These are phyloP conservation scores for Parauchenoglanis punctatus DNA, from an alignment of 2,797 vertebrate genomes.

Conservation along the genomic window DNA sequence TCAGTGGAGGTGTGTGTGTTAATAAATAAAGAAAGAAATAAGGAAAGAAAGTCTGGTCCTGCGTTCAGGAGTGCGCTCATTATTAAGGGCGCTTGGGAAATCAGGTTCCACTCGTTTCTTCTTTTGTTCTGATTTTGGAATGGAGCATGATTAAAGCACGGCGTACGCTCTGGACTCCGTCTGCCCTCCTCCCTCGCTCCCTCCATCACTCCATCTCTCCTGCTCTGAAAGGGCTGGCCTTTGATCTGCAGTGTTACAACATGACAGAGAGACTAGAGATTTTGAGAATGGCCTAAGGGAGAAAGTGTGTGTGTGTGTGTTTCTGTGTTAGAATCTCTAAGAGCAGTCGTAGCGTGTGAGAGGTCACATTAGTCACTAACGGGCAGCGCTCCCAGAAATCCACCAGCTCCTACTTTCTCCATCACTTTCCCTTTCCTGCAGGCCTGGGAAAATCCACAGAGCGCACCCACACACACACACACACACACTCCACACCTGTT, in stretches of 20 bases:
- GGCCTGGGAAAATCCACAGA: conserved; percentile 80
- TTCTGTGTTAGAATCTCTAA: conserved; percentile 14
- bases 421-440: conserved; percentile 59
- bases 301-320: conserved; percentile 39
- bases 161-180: conserved; percentile 14
- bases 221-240: conserved; percentile 42
- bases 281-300: conserved; percentile 32
- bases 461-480: conserved; percentile 57
- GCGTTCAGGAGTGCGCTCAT: background rate
- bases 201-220: conserved; percentile 28
- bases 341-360: conserved; percentile 43
- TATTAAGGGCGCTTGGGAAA: conserved; percentile 25
- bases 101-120: conserved; percentile 21
- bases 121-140: conserved; percentile 28
- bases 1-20: background rate
- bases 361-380: conserved; percentile 69
- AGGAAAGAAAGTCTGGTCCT: conserved; percentile 7
- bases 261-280: conserved; percentile 47
- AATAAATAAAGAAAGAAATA: background rate
- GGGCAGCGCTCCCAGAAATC: conserved; percentile 51
- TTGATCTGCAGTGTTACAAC: conserved; percentile 51
- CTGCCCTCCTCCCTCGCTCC: conserved; percentile 22
- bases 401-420: conserved; percentile 41
- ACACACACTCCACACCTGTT: conserved; percentile 49
- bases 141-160: conserved; percentile 17